Evolutionary conservation across 2,113 vertebrate species (phyloP).

Genomic region (Sialia sialis): DNA sequence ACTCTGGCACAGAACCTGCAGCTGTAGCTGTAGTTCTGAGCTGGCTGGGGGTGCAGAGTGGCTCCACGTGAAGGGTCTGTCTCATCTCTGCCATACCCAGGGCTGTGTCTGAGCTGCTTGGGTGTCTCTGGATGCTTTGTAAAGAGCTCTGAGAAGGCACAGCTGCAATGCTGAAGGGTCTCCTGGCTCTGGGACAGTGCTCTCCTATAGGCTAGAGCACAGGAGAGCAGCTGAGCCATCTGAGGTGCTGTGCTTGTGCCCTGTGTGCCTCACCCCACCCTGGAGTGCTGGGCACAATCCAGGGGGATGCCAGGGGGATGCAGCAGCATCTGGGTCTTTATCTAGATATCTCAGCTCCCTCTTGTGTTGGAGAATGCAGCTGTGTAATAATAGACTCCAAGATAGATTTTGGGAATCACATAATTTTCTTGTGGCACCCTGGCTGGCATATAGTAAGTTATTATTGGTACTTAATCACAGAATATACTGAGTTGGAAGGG

Average conservation of each 20-base stretch:
- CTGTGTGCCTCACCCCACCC: not conserved
- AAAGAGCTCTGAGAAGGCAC: not conserved
- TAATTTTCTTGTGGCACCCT: not conserved
- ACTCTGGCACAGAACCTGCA: too few relatives aligned
- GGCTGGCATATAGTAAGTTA: not conserved
- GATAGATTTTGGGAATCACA: not conserved
- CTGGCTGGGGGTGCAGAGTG: not conserved
- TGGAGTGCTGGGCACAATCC: not conserved
- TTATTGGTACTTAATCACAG: not conserved
- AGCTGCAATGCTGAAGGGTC: not conserved
- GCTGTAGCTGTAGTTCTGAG: not conserved
- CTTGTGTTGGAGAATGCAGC: slow-evolving; percentile 34
- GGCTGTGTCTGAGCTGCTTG: not conserved
- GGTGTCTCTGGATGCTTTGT: not conserved
- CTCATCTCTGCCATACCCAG: not conserved
- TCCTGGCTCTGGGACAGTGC: not conserved
- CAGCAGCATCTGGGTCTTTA: not conserved
- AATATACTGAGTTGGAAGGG: not conserved
- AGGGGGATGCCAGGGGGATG: not conserved
- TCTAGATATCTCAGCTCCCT: slow-evolving; percentile 49
- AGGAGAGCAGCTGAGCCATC: not conserved
- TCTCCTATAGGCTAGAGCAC: not conserved
- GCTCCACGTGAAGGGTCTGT: not conserved
- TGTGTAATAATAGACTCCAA: not conserved
- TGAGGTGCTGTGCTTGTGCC: not conserved